phyloP scores from a whole-genome alignment of 2,113 vertebrate species.

The Tetrax tetrax region DNA sequence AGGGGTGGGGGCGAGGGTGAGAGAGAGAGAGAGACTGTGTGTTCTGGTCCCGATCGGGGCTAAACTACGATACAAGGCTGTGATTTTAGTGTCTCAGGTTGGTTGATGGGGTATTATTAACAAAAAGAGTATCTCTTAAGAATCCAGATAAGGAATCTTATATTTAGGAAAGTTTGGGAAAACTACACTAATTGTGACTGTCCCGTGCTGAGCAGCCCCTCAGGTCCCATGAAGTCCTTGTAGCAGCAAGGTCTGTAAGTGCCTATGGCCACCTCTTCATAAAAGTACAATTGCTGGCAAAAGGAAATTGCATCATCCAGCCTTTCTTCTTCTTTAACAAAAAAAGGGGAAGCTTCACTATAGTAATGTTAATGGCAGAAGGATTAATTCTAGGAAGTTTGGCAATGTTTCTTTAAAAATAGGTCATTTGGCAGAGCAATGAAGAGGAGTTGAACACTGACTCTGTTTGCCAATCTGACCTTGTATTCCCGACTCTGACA shows the following conservation, averaged over 20 bases:
- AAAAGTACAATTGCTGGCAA: neutral
- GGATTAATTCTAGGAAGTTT: slow-evolving; percentile 11
- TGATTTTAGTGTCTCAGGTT: neutral
- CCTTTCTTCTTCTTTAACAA: neutral
- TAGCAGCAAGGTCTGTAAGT: neutral
- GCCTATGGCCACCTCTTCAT: neutral
- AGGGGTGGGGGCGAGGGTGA: no score
- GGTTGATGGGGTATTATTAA: neutral
- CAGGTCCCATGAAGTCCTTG: neutral
- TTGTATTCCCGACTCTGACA: neutral
- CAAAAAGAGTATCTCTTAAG: neutral
- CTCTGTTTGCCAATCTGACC: neutral
- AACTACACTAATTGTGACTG: neutral
- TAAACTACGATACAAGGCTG: no score
- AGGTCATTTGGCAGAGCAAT: neutral
- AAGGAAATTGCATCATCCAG: slow-evolving; percentile 26
- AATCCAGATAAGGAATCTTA: neutral
- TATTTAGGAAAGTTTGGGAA: neutral
- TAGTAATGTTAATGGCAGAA: neutral
- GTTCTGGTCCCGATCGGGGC: no score
- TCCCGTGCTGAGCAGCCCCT: neutral
- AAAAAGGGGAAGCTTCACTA: neutral
- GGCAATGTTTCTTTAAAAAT: neutral
- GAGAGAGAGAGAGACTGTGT: no score
- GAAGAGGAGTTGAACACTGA: neutral